Evolutionary conservation across 2,113 vertebrate species (phyloP), one percentile per base, ranked within the genome.

Genomic region (Gallinago paraguaiae): DNA sequence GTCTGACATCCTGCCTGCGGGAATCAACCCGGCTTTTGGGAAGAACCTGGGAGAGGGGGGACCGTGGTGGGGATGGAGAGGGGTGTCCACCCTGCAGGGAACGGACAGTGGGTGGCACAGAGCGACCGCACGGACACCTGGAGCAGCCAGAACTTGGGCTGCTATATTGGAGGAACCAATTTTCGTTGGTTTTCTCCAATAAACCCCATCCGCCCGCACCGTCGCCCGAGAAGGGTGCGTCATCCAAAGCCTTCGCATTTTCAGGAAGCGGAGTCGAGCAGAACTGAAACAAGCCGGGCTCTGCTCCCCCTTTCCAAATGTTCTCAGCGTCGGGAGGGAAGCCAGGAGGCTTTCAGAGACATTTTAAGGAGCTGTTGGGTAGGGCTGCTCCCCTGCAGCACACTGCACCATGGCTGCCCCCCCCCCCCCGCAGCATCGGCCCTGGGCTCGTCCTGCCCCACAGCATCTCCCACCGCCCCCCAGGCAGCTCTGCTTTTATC

Each of bases 251-350:
- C 86, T 86, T 81, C 3, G 2, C 91, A 19, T n/a, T 43, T 48
- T 30, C 93, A 39, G 17, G 1, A 63, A 31, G 82, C 2, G 3
- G 28, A 85, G 48, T 6, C 0, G 5, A 45, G 86, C 76, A 78
- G 60, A 89, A 8, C 64, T 37, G 81, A n/a, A 71, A 25, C 46
- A 48, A 95, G 17, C 56, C 7, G 0, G 77, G 87, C 69, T 95
- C 87, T 89, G 92, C 96, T 89, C 74, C 93, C 67, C 89, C 61
- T 45, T 95, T 59, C 92, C 93, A 92, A 95, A 81, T 10, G 84
- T 74, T 95, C 93, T 4, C 86, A 87, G 84, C 15, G 0, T 4
- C 25, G 84, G 92, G 87, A 95, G 72, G 56, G 65, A 70, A 89
- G 92, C 95, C 96, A 95, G 84, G 60, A 89, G 65, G 2, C 74